Base-by-base conservation (phyloP, 1,140 invertebrate genomes). In the Periplaneta americana region DNA sequence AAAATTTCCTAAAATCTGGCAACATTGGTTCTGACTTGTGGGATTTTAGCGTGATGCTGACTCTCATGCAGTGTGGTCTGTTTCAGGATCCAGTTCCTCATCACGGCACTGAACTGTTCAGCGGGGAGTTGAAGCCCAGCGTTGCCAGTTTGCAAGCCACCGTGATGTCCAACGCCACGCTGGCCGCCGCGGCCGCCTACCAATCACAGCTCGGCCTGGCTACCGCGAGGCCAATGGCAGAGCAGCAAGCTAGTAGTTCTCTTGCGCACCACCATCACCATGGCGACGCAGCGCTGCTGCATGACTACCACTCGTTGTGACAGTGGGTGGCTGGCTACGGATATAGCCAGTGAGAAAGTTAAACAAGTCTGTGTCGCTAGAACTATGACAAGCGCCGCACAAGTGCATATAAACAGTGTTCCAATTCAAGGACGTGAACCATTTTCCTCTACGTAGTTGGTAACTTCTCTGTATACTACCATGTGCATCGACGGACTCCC, bases 291-390 rank as follows among this genome's bases (percentile, higher is more conserved):
- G 78, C 84, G 75, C 84, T 86, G 74, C 83, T 86, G 10, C 85
- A 86, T 82, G 85, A 86, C 81, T 86, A 86, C 66, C 85, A 86
- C 84, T 84, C 82, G 34, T 86, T 86, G 84, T 86, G 86, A 86
- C 85, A 86, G 84, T 86, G 85, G 85, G 85, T 83, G 74, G 83
- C 85, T 83, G 83, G 83, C 76, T 84, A 83, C 80, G 84, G 84
- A 78, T 86, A 85, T 82, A 82, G 82, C 82, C 83, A 85, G 82
- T 82, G 82, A 82, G 32, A 34, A 36, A 31, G 10, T 78, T 28
- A 17, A 32, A n/a, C 9, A 4, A n/a, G 22, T 66, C 28, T 28
- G 48, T 66, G n/a, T 66, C 48, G 28, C 13, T 28, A 66, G 48
- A n/a, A 39, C 11, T 17, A 39, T 11, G 22, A 66, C 48, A 66